A percentile compares a stretch with the other conserved stretches of the same genome.
Conservation (phyloP, 2,797 vertebrate species). For the Ctenopoma kingsleyae region DNA sequence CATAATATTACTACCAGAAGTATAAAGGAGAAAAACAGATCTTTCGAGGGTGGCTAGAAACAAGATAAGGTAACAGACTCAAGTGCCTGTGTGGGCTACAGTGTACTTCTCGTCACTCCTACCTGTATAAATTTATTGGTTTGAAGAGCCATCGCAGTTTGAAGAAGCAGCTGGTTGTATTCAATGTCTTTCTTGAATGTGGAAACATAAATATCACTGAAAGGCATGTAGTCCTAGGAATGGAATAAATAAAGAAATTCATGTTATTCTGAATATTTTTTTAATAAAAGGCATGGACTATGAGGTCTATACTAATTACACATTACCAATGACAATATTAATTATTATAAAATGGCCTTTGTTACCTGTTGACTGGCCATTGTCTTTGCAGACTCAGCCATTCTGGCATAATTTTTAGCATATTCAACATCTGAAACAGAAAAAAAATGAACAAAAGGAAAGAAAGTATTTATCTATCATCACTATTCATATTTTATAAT, state of each 20-base stretch:
- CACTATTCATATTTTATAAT: not conserved
- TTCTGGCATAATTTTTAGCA: conserved; percentile 92
- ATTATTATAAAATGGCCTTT: not conserved
- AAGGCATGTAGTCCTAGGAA: conserved; percentile 95
- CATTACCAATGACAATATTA: not conserved
- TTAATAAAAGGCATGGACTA: not conserved
- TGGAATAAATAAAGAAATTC: conserved; percentile 20
- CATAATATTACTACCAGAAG: not conserved
- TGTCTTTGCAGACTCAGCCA: conserved; percentile 93
- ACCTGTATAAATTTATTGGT: conserved; percentile 98
- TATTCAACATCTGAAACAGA: conserved; percentile 90
- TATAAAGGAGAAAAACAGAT: not conserved
- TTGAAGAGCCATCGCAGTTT: conserved; percentile 91
- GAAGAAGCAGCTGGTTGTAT: conserved; percentile 90
- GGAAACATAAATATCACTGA: conserved; percentile 90
- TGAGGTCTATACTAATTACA: not conserved
- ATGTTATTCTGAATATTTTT: conserved; percentile 1
- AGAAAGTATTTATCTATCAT: not conserved
- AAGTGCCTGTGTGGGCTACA: not conserved
- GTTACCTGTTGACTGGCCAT: conserved; percentile 91
- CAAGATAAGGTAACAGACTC: not conserved
- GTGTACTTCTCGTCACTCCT: conserved; percentile 15
- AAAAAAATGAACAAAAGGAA: not conserved
- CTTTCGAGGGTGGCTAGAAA: not conserved
- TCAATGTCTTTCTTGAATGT: conserved; percentile 95